phyloP scores from a whole-genome alignment of 2,113 vertebrate genomes.

The Oryzias melastigma region DNA sequence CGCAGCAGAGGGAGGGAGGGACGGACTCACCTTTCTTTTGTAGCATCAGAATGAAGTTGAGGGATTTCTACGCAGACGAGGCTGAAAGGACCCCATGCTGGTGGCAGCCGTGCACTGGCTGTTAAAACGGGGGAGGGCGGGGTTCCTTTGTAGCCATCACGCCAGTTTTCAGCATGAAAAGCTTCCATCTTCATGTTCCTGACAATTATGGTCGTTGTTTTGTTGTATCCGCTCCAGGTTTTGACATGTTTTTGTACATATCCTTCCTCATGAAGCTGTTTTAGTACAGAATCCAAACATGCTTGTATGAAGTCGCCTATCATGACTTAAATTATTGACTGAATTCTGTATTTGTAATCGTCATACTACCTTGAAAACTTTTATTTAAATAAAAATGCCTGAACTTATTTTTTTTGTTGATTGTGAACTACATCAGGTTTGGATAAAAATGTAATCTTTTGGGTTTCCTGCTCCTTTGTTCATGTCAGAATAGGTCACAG shows the following conservation, averaged over 20 bases:
- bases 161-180: conserved; percentile 11
- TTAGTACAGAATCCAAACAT: conserved; percentile 46
- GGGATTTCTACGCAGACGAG: conserved; percentile 35
- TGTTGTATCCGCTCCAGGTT: conserved; percentile 9
- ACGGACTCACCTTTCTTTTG: conserved; percentile 62
- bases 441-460: too few relatives aligned
- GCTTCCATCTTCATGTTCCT: conserved; percentile 7
- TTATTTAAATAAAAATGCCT: conserved; percentile 65
- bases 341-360: conserved; percentile 61
- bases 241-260: conserved; percentile 40
- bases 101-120: conserved; percentile 18
- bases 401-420: conserved; percentile 24
- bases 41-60: conserved; percentile 61
- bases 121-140: conserved; percentile 8
- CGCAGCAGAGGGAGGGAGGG: conserved; percentile 31
- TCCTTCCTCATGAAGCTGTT: conserved; percentile 39
- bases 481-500: too few relatives aligned
- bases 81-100: conserved; percentile 15
- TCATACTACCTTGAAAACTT: conserved; percentile 38
- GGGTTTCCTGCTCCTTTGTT: too few relatives aligned
- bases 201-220: conserved; percentile 5
- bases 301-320: conserved; percentile 48
- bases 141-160: conserved; percentile 23
- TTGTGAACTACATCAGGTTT: conserved; percentile 8
- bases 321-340: conserved; percentile 60